Conservation (phyloP, 1,140 invertebrate genomes). For the Drosophila melanogaster region DNA sequence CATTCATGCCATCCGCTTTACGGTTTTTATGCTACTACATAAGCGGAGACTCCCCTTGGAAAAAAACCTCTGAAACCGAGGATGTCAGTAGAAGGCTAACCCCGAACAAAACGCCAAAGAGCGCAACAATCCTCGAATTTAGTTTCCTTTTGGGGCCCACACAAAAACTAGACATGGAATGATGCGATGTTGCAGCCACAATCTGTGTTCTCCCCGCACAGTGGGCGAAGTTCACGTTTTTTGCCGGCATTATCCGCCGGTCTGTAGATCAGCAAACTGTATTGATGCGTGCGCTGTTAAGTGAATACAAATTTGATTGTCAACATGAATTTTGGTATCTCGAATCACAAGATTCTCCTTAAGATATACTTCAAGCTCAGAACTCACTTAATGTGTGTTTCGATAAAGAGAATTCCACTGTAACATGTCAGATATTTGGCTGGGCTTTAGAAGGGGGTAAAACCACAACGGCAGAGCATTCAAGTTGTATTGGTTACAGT, state of each 20-base stretch:
- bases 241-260: no score
- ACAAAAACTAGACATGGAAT: slow-evolving; percentile 52
- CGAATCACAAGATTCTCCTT: no score
- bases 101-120: slow-evolving; percentile 66
- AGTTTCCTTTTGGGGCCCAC: slow-evolving; percentile 72
- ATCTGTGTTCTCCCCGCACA: slow-evolving; percentile 27
- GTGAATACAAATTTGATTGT: no score
- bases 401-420: background rate
- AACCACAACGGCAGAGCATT: slow-evolving; percentile 36
- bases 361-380: no score
- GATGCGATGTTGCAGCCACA: slow-evolving; percentile 39
- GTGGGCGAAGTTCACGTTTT: no score
- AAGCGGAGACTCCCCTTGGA: slow-evolving; percentile 12
- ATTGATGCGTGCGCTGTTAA: background rate
- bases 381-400: no score
- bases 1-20: slow-evolving; percentile 59
- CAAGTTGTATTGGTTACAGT: slow-evolving; percentile 42
- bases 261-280: background rate
- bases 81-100: slow-evolving; percentile 52
- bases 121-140: slow-evolving; percentile 79
- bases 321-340: no score
- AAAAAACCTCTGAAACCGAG: slow-evolving; percentile 36
- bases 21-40: slow-evolving; percentile 36
- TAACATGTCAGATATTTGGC: slow-evolving; percentile 6
- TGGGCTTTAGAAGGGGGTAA: background rate